phyloP scores from a whole-genome alignment of 2,888 invertebrate species.

The Epinotia bilunana region DNA sequence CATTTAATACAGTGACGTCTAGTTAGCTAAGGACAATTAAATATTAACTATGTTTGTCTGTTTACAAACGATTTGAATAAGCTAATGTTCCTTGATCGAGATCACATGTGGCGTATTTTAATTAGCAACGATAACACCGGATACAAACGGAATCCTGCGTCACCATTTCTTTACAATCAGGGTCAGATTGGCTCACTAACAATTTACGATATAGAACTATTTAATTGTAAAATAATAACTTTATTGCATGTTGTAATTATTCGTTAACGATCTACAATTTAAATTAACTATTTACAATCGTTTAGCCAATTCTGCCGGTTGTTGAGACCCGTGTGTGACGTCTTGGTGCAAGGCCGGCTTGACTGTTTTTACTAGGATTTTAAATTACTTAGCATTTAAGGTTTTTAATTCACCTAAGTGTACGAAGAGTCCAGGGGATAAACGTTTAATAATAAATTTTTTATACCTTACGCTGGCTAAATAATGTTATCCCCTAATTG shows the following conservation, averaged over 20 bases:
- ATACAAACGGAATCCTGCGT: constrained; percentile 11
- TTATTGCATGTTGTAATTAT: constrained; percentile 41
- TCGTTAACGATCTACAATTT: constrained; percentile 38
- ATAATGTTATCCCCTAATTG: constrained; percentile 21
- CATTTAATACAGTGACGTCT: constrained; percentile 23
- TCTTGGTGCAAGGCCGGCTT: constrained; percentile 32
- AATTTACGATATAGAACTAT: constrained; percentile 40
- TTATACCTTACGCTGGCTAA: constrained; percentile 30
- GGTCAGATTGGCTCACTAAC: constrained; percentile 45
- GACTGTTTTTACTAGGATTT: constrained; percentile 35
- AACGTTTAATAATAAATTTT: constrained; percentile 12
- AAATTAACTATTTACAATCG: constrained; percentile 41
- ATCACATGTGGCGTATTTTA: constrained; percentile 26
- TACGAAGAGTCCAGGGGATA: constrained; percentile 27
- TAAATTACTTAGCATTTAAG: constrained; percentile 35
- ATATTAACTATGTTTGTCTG: constrained; percentile 15
- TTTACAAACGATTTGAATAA: constrained; percentile 9
- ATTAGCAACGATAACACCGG: constrained; percentile 32
- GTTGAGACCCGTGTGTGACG: constrained; percentile 36
- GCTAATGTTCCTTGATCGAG: constrained; percentile 38
- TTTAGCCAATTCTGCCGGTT: constrained; percentile 42
- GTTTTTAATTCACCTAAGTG: constrained; percentile 33
- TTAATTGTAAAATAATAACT: constrained; percentile 41
- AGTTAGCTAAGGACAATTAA: constrained; percentile 15
- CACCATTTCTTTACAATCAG: constrained; percentile 39